phyloP scores from a whole-genome alignment of 2,888 invertebrate species.

The Caenorhabditis parvicauda region DNA sequence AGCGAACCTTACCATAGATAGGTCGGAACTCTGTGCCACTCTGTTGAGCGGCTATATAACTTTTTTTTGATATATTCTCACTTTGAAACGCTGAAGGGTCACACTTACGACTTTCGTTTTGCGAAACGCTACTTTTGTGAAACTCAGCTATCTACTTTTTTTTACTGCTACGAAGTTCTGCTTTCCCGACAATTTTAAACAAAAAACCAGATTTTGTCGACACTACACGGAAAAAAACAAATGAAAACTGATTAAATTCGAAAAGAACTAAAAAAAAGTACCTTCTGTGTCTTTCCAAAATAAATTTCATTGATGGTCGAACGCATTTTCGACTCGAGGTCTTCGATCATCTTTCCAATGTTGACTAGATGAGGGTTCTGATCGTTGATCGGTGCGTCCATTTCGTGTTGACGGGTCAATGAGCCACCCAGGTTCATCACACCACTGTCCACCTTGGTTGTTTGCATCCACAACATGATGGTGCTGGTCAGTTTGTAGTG shows the following conservation, averaged over 20 bases:
- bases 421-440: constrained; percentile 99
- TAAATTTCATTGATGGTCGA: constrained; percentile 97
- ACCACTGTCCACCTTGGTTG: constrained; percentile 82
- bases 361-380: constrained; percentile 95
- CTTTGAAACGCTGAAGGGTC: too few relatives aligned
- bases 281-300: constrained; percentile 83
- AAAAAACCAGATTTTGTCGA: neutral
- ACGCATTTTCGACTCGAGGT: constrained; percentile 99
- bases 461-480: constrained; percentile 98
- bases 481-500: constrained; percentile 94
- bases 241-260: neutral
- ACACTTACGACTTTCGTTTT: too few relatives aligned
- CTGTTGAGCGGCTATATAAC: neutral
- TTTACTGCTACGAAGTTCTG: too few relatives aligned
- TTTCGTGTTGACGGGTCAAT: constrained; percentile 91
- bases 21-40: neutral
- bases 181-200: too few relatives aligned
- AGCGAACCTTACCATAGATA: neutral
- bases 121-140: too few relatives aligned
- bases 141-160: too few relatives aligned
- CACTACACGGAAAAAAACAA: neutral
- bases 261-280: constrained; percentile 2
- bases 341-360: constrained; percentile 97
- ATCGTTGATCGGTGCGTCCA: constrained; percentile 85
- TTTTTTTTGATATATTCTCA: too few relatives aligned